Base-by-base conservation (phyloP, 2,888 invertebrate genomes). In the Diarsia rubi region DNA sequence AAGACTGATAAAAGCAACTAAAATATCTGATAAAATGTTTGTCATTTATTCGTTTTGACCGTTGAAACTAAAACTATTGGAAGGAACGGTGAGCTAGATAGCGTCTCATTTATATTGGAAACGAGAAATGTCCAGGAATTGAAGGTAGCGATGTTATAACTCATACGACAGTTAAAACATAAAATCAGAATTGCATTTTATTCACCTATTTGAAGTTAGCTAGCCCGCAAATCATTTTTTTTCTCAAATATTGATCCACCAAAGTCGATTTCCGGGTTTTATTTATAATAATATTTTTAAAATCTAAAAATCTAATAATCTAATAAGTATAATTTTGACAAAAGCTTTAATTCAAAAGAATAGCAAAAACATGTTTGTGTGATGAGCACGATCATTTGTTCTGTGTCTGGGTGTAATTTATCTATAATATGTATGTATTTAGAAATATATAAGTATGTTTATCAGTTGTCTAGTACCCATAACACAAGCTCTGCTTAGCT, bases 51-150 rank as follows among this genome's bases (percentile, higher is more conserved):
- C 42, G 31, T 64, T 72, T 62, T 72, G 76, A 63, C 71, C 76
- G 66, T 75, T 76, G 16, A 1, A 82, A 77, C 54, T 82, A 47
- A 77, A 82, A 85, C 73, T 82, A 81, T 82, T 81, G 71, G 52
- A 52, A 49, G 45, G 24, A 67, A 67, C 31, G 72, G 49, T 37
- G 69, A 70, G 67, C 72, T 76, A 67, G 70, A 82, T 62, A 47
- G 68, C 45, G 73, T 3, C 69, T 68, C 83, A 82, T 85, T 78
- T 82, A 73, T 85, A 82, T 59, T 47, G 49, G 16, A 45, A 77
- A 85, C 24, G 62, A 85, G 63, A 37, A 66, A 85, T 82, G 31
- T 82, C 52, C 16, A 24, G 24, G 52, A 65, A 85, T 62, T n/a
- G 59, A 63, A 75, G 63, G 62, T 47, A 44, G 49, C 44, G 31